phyloP scores from a whole-genome alignment of 2,113 vertebrate genomes.

The Sapajus apella region DNA sequence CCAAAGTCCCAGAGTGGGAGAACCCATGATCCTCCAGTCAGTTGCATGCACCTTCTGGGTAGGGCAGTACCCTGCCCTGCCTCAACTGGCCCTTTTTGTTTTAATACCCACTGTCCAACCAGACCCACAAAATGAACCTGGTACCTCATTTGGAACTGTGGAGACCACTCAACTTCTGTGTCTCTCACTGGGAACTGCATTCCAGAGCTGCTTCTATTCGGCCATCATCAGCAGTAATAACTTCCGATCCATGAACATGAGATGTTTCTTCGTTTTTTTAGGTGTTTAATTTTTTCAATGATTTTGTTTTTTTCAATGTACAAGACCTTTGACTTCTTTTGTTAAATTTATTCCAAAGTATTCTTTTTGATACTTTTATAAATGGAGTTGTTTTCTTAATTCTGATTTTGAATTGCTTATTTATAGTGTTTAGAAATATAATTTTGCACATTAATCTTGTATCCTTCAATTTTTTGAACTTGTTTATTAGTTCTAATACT shows the following conservation, averaged over 20 bases:
- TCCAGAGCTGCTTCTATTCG: too few relatives aligned
- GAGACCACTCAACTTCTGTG: too few relatives aligned
- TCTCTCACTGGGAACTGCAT: too few relatives aligned
- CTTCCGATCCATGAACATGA: not conserved
- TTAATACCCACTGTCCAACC: too few relatives aligned
- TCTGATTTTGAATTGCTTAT: not conserved
- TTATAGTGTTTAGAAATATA: not conserved
- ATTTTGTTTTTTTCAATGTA: not conserved
- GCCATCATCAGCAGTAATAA: not conserved
- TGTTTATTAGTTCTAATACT: not conserved
- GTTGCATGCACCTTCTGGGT: too few relatives aligned
- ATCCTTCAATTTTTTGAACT: not conserved
- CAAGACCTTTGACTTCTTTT: not conserved
- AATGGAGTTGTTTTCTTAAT: not conserved
- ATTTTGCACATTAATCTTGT: not conserved
- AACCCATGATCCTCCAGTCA: too few relatives aligned
- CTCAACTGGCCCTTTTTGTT: too few relatives aligned
- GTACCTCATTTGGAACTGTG: too few relatives aligned
- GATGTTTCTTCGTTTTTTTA: not conserved
- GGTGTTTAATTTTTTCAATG: not conserved
- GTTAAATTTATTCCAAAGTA: not conserved
- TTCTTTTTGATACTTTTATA: not conserved
- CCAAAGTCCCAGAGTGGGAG: too few relatives aligned
- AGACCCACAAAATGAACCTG: too few relatives aligned
- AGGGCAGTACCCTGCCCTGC: too few relatives aligned